Conservation (phyloP, 1,140 invertebrate species). For the Euura lappo region DNA sequence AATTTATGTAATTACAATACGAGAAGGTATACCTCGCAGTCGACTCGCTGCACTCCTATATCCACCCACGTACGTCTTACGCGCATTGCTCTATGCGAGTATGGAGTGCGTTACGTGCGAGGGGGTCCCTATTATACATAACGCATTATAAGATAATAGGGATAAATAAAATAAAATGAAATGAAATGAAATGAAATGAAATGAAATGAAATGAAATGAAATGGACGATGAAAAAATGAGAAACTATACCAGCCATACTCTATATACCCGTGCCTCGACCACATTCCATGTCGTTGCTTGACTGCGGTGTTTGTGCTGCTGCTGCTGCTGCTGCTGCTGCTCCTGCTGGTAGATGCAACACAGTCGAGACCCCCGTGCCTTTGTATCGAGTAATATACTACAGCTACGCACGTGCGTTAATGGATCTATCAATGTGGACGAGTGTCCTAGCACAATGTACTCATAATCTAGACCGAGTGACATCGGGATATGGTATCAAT, state of each 20-base stretch:
- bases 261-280: conserved; percentile 42
- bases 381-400: not conserved
- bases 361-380: conserved; percentile 29
- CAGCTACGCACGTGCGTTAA: not conserved
- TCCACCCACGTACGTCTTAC: conserved; percentile 3
- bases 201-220: no score
- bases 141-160: conserved; percentile 47
- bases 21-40: conserved; percentile 26
- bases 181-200: no score
- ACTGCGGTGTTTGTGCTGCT: no score
- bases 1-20: conserved; percentile 56
- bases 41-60: conserved; percentile 41
- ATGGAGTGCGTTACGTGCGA: conserved; percentile 53
- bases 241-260: conserved; percentile 35
- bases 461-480: no score
- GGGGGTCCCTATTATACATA: conserved; percentile 45
- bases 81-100: conserved; percentile 49
- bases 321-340: no score
- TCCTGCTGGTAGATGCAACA: conserved; percentile 45
- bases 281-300: conserved; percentile 50
- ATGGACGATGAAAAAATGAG: conserved; percentile 28
- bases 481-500: no score
- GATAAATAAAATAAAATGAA: no score
- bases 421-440: no score
- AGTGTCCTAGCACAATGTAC: no score